phyloP scores from a whole-genome alignment of 2,797 vertebrate species.

The Buphagus erythrorhynchus region DNA sequence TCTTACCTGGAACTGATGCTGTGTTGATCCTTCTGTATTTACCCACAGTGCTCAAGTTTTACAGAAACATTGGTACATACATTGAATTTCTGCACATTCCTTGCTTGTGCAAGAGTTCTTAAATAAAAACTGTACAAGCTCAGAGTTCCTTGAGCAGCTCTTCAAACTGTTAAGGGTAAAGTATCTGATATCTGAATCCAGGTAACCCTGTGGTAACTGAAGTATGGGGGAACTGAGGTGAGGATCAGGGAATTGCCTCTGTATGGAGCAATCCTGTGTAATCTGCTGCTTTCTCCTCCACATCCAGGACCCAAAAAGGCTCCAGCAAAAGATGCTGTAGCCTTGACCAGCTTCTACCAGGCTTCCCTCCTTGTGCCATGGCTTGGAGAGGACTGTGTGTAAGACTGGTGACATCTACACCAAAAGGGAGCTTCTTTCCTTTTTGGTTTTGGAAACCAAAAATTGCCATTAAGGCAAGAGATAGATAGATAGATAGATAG shows the following conservation, averaged over 20 bases:
- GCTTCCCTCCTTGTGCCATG: not conserved
- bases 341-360: not conserved
- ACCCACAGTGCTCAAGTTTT: not conserved
- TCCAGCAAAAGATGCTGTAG: not conserved
- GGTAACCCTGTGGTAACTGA: not conserved
- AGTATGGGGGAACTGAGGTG: not conserved
- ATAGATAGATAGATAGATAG: not conserved
- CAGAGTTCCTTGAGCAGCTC: not conserved
- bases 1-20: not conserved
- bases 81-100: not conserved
- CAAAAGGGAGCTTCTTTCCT: not conserved
- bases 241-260: not conserved
- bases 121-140: not conserved
- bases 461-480: not conserved
- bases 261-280: not conserved
- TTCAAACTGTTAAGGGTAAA: not conserved
- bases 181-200: not conserved
- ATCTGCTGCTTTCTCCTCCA: not conserved
- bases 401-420: not conserved
- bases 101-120: not conserved
- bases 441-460: not conserved
- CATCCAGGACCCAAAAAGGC: not conserved
- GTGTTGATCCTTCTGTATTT: not conserved
- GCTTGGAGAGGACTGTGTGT: not conserved
- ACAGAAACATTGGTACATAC: not conserved